phyloP scores from a whole-genome alignment of 2,888 invertebrate genomes.

The Teleogryllus oceanicus region DNA sequence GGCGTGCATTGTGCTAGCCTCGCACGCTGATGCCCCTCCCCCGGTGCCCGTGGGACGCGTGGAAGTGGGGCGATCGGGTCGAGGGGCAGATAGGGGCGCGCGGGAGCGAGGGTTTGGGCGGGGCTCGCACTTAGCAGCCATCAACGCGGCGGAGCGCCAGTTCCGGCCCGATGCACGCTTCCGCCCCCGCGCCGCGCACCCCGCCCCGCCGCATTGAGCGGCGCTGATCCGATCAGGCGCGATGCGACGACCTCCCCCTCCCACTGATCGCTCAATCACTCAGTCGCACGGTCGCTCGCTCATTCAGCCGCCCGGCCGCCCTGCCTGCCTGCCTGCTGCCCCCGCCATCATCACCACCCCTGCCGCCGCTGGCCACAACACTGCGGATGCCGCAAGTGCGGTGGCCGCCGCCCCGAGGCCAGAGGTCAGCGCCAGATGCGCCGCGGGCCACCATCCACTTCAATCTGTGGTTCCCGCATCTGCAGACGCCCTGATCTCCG shows the following conservation, averaged over 20 bases:
- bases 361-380: too few species aligned
- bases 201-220: not conserved
- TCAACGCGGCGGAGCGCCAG: conserved; percentile 8
- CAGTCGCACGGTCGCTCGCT: not conserved
- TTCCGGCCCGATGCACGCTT: conserved; percentile 18
- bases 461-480: too few species aligned
- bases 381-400: too few species aligned
- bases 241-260: not conserved
- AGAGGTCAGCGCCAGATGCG: too few species aligned
- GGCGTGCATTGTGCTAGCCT: not conserved
- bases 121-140: conserved; percentile 18
- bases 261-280: conserved; percentile 6
- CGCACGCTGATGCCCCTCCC: not conserved
- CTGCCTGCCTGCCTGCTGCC: too few species aligned
- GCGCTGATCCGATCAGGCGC: not conserved
- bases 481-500: too few species aligned
- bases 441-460: too few species aligned
- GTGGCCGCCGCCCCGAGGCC: too few species aligned
- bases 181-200: not conserved
- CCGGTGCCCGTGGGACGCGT: too few species aligned
- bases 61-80: not conserved
- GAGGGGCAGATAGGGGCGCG: not conserved
- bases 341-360: too few species aligned
- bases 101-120: not conserved
- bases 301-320: not conserved